These are phyloP conservation scores for Semnornis frantzii DNA, from an alignment of 2,113 vertebrate species.

Conservation along the genomic window DNA sequence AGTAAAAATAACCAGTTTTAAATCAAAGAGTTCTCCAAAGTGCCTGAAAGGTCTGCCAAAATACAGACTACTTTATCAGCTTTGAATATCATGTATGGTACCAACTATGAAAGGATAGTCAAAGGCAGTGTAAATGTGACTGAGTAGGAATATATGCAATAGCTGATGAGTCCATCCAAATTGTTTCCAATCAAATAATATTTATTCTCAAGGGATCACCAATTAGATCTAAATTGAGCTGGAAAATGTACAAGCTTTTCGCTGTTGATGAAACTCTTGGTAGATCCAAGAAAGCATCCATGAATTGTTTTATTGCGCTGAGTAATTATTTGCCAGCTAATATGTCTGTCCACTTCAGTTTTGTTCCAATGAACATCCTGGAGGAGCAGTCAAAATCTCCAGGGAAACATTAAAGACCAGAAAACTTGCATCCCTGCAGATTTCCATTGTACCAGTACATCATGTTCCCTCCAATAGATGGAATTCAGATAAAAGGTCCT, in stretches of 20 bases:
- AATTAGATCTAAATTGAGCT: background rate
- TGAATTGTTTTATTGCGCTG: background rate
- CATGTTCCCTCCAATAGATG: background rate
- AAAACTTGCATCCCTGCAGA: background rate
- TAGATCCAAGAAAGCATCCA: background rate
- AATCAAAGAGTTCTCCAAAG: background rate
- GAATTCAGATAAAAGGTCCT: slow-evolving; percentile 1
- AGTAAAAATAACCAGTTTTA: background rate
- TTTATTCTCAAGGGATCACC: background rate
- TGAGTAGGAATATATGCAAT: rapidly evolving
- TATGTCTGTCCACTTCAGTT: background rate
- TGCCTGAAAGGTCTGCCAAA: background rate
- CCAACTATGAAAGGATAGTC: background rate
- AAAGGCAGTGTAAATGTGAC: background rate
- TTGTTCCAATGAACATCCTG: background rate
- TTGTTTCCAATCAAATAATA: background rate
- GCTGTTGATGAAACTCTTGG: background rate
- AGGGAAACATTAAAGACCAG: background rate
- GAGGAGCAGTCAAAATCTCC: background rate
- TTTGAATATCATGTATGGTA: background rate
- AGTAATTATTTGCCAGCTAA: background rate
- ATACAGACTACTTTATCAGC: background rate
- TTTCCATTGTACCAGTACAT: background rate
- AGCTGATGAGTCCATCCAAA: background rate
- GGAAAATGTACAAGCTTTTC: background rate